A percentile compares a stretch with the other conserved stretches of the same genome.
phyloP scores from a whole-genome alignment of 1,140 invertebrate species.

The Pseudomyrmex sp. region DNA sequence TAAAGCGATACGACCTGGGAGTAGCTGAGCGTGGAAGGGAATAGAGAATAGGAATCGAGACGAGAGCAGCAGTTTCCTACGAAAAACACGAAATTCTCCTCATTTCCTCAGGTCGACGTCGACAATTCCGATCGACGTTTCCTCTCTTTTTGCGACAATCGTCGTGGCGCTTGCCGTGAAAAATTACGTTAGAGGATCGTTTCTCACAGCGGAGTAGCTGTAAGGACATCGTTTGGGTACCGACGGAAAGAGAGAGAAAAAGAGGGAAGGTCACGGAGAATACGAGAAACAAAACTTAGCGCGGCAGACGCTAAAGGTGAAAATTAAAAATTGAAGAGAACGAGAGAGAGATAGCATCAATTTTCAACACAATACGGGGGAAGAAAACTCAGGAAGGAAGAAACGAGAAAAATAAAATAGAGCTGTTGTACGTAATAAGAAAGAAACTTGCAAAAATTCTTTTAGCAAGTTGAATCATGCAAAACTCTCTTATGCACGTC shows the following conservation, averaged over 20 bases:
- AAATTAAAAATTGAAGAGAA: background rate
- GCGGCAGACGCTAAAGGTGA: background rate
- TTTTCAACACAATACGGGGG: no score
- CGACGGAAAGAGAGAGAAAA: conserved; percentile 11
- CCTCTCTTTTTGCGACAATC: conserved; percentile 55
- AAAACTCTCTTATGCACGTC: background rate
- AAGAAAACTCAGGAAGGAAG: no score
- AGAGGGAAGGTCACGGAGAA: background rate
- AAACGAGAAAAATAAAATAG: background rate
- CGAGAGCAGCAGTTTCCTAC: conserved; percentile 50
- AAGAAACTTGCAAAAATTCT: background rate
- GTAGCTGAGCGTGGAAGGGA: conserved; percentile 49
- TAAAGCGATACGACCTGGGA: conserved; percentile 68
- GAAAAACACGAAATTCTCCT: conserved; percentile 60
- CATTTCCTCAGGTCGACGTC: conserved; percentile 57
- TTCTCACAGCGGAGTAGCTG: conserved; percentile 43
- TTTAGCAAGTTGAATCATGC: background rate
- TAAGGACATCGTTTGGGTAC: conserved; percentile 54
- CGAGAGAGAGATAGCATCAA: no score
- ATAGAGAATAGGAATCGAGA: conserved; percentile 61
- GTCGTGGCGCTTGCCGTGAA: conserved; percentile 49
- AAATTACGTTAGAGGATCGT: conserved; percentile 60
- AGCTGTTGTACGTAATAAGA: background rate
- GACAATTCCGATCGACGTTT: conserved; percentile 60
- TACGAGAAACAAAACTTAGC: conserved; percentile 28